Percentiles rank a stretch among this genome's conserved stretches.
Conservation (phyloP, 2,797 vertebrate species). For the Sebastes taczanowskii region DNA sequence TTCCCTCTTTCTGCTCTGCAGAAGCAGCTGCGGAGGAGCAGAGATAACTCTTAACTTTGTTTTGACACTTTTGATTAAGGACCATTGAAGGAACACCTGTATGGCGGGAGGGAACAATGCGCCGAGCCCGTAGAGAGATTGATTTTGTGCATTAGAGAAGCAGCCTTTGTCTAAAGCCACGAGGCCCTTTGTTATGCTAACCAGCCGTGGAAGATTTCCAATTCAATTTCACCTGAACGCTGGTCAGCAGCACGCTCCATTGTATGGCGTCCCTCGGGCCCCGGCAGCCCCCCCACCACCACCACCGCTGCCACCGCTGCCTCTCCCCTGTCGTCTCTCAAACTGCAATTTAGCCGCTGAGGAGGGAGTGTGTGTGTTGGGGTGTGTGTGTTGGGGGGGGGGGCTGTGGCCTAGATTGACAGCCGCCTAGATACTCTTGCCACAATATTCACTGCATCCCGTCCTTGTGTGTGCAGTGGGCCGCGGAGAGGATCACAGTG, state of each 20-base stretch:
- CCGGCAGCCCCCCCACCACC: slow-evolving; percentile 49
- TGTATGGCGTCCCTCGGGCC: slow-evolving; percentile 91
- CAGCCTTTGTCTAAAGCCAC: slow-evolving; percentile 95
- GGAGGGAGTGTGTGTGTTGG: slow-evolving; percentile 61
- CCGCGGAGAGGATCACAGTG: slow-evolving; percentile 75
- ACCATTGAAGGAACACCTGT: slow-evolving; percentile 91
- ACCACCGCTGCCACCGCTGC: slow-evolving; percentile 65
- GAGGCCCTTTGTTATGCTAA: slow-evolving; percentile 99
- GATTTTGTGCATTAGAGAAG: slow-evolving; percentile 91
- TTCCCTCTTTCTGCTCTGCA: slow-evolving; percentile 57
- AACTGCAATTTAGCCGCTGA: slow-evolving; percentile 94
- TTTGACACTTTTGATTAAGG: slow-evolving; percentile 92
- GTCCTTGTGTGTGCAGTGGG: slow-evolving; percentile 79
- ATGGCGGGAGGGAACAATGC: slow-evolving; percentile 86
- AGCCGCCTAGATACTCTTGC: slow-evolving; percentile 87
- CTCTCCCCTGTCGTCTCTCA: slow-evolving; percentile 91
- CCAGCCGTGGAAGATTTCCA: slow-evolving; percentile 96
- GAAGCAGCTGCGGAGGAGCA: slow-evolving; percentile 79
- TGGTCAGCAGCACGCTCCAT: slow-evolving; percentile 94
- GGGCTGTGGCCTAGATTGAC: slow-evolving; percentile 81
- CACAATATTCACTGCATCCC: slow-evolving; percentile 77
- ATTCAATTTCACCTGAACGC: slow-evolving; percentile 99
- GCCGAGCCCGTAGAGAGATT: slow-evolving; percentile 87
- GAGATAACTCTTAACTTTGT: slow-evolving; percentile 91
- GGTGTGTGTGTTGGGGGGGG: slow-evolving; percentile 30